Base-by-base conservation (phyloP, 2,113 vertebrate genomes). In the Poeciliopsis occidentalis region DNA sequence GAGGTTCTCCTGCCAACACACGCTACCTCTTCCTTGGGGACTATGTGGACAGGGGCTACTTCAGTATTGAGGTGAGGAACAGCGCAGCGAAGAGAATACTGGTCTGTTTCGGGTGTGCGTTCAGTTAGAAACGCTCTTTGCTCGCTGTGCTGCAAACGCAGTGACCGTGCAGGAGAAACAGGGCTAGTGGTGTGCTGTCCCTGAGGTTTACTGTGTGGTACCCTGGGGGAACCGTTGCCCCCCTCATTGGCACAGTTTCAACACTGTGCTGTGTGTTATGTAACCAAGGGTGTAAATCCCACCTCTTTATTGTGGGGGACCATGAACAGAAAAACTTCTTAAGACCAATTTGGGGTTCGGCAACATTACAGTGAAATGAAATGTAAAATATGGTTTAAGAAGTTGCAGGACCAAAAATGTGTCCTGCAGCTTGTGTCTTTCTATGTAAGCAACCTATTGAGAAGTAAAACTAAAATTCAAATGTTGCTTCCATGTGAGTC, bases 31-130 rank as follows among this genome's bases (percentile, higher is more conserved):
- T 95, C 90, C 89, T 95, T 8, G 95, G 95, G 76, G 95, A 95
- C 89, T 95, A 95, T 31, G 98, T 99, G 94, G 98, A 99, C 95
- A 96, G 98, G 95, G 98, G 98, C 85, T 99, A 99, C 95, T 99
- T 95, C 91, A 95, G 95, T 78, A 95, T 95, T 63, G 95, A 95
- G 94, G 95, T 95, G 68, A 92, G 87, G 57, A 70, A 7, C 60
- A 31, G 70, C 32, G 34, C 37, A 61, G 34, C 32, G 1, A 4
- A 24, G 15, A 60, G 34, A 4, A 47, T 22, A 54, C 31, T 71
- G 4, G 26, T 60, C 73, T 73, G 61, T 39, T 64, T 11, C 41
- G 61, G 13, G n/a, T 69, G 71, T 84, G 71, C 34, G n/a, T 51
- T 76, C 63, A 60, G 2, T 39, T 29, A 44, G 19, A 66, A 60